Evolutionary conservation across 1,140 invertebrate genomes (phyloP).

Genomic region (Teleogryllus occipitalis): DNA sequence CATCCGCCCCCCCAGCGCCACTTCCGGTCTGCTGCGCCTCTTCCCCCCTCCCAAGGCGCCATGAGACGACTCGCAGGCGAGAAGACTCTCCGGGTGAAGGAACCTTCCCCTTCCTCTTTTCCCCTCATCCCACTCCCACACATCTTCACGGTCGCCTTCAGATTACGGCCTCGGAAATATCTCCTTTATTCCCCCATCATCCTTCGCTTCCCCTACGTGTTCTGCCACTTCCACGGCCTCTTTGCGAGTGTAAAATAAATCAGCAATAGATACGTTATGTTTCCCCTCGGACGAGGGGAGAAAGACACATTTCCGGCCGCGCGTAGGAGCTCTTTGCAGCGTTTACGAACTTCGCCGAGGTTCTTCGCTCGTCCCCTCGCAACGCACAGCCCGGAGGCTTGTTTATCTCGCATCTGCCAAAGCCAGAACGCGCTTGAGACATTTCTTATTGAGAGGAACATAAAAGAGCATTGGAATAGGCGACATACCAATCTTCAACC

Average conservation of each 20-base stretch:
- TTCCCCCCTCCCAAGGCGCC: no score
- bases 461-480: no score
- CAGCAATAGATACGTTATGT: not conserved
- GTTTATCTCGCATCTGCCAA: not conserved
- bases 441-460: not conserved
- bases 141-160: not conserved
- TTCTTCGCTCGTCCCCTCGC: not conserved
- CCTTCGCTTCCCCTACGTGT: not conserved
- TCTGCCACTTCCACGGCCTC: not conserved
- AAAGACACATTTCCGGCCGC: not conserved
- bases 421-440: not conserved
- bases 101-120: not conserved
- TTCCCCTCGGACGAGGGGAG: not conserved
- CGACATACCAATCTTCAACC: no score
- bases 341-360: not conserved
- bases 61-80: no score
- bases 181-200: not conserved
- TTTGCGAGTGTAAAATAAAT: not conserved
- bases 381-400: not conserved
- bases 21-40: no score
- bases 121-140: not conserved
- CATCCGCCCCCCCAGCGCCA: no score
- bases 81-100: no score
- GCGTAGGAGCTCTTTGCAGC: not conserved
- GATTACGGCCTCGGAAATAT: not conserved